Evolutionary conservation across 2,113 vertebrate genomes (phyloP), one percentile per base, ranked within the genome.

Genomic region (Plectropomus leopardus): DNA sequence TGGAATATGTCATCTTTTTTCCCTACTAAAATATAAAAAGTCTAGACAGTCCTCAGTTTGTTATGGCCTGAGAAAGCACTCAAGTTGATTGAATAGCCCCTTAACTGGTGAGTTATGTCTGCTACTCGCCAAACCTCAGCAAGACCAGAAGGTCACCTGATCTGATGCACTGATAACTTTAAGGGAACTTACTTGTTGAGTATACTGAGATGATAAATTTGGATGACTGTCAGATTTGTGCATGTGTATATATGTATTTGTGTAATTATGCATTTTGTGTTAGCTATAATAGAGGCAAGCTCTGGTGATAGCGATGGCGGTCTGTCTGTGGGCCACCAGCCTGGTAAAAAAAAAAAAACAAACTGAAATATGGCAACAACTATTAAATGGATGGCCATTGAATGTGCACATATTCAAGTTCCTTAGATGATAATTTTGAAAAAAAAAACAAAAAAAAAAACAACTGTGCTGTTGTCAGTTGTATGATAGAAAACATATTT

Each of bases 181-280:
- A 9, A 9, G 7, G 34, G 34, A 36, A 36, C 34, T 36, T 2
- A 28, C 28, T 59, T 9, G 9, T 64, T 19, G 40, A 45, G 16
- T 28, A 9, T 36, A 36, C 36, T 36, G 2, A 36, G 8, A 36
- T 36, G 8, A 7, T 57, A 30, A 11, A n/a, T 36, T 7, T n/a
- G 57, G 1, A 14, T 7, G 15, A 44, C n/a, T 42, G 21, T 26
- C n/a, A 63, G 34, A 3, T 7, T n/a, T n/a, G 8, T 34, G 34
- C 5, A 34, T 34, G 34, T 34, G 34, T 34, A 34, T 34, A 34
- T 16, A 8, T 26, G 40, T 64, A n/a, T n/a, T n/a, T n/a, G n/a
- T n/a, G n/a, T n/a, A n/a, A n/a, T n/a, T n/a, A n/a, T n/a, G 3
- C 30, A 3, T 4, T 7, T 5, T 0, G 1, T 19, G 26, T 45